Evolutionary conservation across 2,888 invertebrate genomes (phyloP), one percentile per base, ranked within the genome.

Genomic region (Hesperia comma): DNA sequence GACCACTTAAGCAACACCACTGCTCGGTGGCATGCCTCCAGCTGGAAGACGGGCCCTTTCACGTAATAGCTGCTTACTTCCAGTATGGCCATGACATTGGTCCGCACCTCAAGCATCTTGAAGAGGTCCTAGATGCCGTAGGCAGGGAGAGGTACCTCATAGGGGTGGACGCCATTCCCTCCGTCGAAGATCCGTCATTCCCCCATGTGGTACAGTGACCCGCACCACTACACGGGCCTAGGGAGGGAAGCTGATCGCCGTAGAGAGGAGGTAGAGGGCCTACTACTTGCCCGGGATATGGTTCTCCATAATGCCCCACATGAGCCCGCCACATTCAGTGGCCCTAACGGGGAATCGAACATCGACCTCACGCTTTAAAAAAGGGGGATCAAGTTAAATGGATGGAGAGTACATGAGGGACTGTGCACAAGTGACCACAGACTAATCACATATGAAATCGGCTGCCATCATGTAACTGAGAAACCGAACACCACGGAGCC

Each of bases 391-490:
- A 4, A 15, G 0, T 6, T 69, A 0, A 0, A 8, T 0, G n/a
- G 54, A 0, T 70, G 69, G 69, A n/a, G 14, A 1, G 70, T 73
- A 1, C 61, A 63, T 21, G 70, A 61, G 0, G 63, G 56, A 0
- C 66, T 15, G 0, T 72, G 70, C 41, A 8, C n/a, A n/a, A 74
- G 75, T 6, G 77, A 77, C 61, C 75, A 76, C 15, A 64, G 63
- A 0, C 66, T 77, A 0, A 69, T 77, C 0, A 70, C 73, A 0
- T 74, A 33, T 21, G 1, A 1, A 0, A 33, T 10, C 7, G 7
- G 33, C 7, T n/a, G n/a, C n/a, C n/a, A n/a, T n/a, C n/a, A n/a
- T n/a, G n/a, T n/a, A n/a, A 33, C 33, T 6, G 10, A 33, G 33
- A 5, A 6, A 33, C 7, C 33, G 10, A 33, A 5, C 6, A 5